Evolutionary conservation across 2,797 vertebrate genomes (phyloP).

Genomic region (Aplochiton taeniatus): DNA sequence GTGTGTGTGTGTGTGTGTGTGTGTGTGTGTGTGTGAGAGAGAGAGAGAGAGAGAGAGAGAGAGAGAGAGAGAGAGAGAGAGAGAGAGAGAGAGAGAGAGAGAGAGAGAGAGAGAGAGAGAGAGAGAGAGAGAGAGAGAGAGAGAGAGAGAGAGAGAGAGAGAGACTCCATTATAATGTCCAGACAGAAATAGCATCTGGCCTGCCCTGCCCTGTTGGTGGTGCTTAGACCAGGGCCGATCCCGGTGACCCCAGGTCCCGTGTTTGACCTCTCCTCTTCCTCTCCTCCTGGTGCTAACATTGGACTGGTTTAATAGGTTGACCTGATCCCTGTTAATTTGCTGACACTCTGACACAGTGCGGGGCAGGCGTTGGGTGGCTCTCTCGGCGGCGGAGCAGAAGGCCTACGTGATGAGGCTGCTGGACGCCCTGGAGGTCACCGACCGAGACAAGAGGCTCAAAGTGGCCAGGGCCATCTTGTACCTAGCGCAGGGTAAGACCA

Average conservation of each 20-base stretch:
- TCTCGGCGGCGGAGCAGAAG: slow-evolving; percentile 81
- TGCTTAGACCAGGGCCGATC: too few relatives aligned
- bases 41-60: background rate
- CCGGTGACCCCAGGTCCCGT: too few relatives aligned
- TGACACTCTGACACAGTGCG: slow-evolving; percentile 57
- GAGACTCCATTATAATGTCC: too few relatives aligned
- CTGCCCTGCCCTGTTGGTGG: too few relatives aligned
- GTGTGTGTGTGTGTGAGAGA: background rate
- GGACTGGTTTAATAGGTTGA: too few relatives aligned
- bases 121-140: too few relatives aligned
- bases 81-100: background rate
- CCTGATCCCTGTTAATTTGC: too few relatives aligned
- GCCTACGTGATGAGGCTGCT: slow-evolving; percentile 88
- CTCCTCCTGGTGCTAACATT: too few relatives aligned
- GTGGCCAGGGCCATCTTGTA: slow-evolving; percentile 92
- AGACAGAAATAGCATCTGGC: too few relatives aligned
- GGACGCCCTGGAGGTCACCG: slow-evolving; percentile 91
- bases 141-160: background rate
- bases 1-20: slow-evolving; percentile 1
- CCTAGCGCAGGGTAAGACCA: slow-evolving; percentile 88
- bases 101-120: background rate
- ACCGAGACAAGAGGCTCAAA: slow-evolving; percentile 85
- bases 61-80: background rate
- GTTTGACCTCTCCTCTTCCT: too few relatives aligned
- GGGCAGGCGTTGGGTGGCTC: slow-evolving; percentile 81